These are phyloP conservation scores for Chloroceryle aenea DNA, from an alignment of 2,113 vertebrate genomes.

Conservation along the genomic window DNA sequence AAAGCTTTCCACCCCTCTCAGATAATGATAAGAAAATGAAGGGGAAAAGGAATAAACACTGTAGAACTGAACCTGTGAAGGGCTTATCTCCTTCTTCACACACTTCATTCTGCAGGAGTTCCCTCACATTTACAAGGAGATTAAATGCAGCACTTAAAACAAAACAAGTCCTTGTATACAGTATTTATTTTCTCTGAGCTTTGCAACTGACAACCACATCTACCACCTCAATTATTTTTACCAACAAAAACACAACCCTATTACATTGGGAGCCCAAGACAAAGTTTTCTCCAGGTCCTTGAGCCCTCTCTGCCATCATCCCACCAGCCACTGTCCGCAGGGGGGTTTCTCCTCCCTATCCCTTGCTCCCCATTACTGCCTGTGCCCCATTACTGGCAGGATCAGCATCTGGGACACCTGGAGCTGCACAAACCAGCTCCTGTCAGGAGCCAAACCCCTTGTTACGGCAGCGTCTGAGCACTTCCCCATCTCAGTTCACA, in stretches of 20 bases:
- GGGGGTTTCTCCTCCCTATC: background rate
- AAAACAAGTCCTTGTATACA: background rate
- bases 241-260: background rate
- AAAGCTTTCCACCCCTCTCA: background rate
- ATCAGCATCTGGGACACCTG: accelerated
- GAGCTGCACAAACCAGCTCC: background rate
- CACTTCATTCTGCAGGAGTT: background rate
- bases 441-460: background rate
- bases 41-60: background rate
- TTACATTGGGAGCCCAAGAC: background rate
- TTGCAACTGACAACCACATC: accelerated
- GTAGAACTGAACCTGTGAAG: background rate
- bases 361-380: background rate
- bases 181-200: background rate
- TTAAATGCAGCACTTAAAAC: background rate
- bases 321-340: accelerated
- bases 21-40: conserved; percentile 1
- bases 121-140: background rate
- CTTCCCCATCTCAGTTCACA: background rate
- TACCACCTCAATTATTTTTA: background rate
- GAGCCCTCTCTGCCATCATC: accelerated
- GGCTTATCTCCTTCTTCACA: conserved; percentile 25
- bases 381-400: background rate
- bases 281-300: background rate
- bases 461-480: accelerated